Evolutionary conservation across 2,113 vertebrate species (phyloP).

Genomic region (Leptocoma aspasia): DNA sequence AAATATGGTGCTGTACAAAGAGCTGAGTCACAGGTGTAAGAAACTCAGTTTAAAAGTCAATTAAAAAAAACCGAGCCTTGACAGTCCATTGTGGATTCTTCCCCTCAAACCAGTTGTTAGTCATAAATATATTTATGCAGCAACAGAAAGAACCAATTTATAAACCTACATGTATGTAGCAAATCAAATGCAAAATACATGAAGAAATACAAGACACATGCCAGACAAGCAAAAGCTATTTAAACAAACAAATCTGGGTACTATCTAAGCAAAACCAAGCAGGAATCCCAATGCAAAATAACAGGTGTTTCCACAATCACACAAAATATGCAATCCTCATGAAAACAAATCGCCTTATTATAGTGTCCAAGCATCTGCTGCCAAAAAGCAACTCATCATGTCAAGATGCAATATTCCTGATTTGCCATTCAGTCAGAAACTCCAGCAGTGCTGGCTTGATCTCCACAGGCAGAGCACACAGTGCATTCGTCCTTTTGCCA

Average conservation of each 20-base stretch:
- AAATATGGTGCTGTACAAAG: neutral
- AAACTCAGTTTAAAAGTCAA: neutral
- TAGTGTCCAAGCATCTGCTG: slow-evolving; percentile 75
- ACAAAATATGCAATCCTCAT: slow-evolving; percentile 62
- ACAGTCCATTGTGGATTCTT: neutral
- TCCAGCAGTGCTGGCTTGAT: slow-evolving; percentile 4
- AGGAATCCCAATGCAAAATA: slow-evolving; percentile 59
- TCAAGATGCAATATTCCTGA: slow-evolving; percentile 73
- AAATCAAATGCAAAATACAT: slow-evolving; percentile 39
- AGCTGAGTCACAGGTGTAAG: neutral
- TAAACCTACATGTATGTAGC: slow-evolving; percentile 56
- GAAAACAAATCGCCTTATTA: slow-evolving; percentile 75
- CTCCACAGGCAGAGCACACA: neutral
- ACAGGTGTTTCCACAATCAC: slow-evolving; percentile 74
- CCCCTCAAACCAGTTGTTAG: neutral
- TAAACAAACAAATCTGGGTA: slow-evolving; percentile 26
- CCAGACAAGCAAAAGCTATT: slow-evolving; percentile 69
- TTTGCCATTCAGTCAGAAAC: slow-evolving; percentile 50
- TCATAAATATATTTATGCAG: slow-evolving; percentile 60
- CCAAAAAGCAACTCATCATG: slow-evolving; percentile 52
- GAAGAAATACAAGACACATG: slow-evolving; percentile 66
- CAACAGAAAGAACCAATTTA: slow-evolving; percentile 78
- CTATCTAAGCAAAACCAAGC: slow-evolving; percentile 60
- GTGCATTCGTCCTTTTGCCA: slow-evolving; percentile 11
- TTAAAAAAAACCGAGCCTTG: neutral